Evolutionary conservation across 2,888 invertebrate genomes (phyloP).

Genomic region (Oligia fasciuncula): DNA sequence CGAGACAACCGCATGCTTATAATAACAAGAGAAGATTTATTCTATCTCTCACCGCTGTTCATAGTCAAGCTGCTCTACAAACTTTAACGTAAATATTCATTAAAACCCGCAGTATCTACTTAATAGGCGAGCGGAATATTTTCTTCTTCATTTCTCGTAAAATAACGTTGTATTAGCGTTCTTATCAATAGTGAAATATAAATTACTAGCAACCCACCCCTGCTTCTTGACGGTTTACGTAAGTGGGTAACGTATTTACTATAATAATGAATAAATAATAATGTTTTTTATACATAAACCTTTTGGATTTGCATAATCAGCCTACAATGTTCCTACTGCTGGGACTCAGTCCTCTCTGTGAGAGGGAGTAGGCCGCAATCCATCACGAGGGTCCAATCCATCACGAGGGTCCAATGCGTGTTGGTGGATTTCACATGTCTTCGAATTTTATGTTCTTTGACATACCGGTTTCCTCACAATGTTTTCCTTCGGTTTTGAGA

Average conservation of each 20-base stretch:
- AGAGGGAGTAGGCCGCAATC: background rate
- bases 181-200: slow-evolving; percentile 14
- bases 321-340: background rate
- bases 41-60: slow-evolving; percentile 9
- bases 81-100: slow-evolving; percentile 45
- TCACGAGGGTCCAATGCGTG: background rate
- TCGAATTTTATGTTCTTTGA: background rate
- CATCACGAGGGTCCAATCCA: background rate
- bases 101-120: slow-evolving; percentile 18
- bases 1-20: background rate
- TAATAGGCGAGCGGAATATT: slow-evolving; percentile 9
- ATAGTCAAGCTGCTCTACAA: slow-evolving; percentile 3
- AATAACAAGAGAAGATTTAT: slow-evolving; percentile 23
- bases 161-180: slow-evolving; percentile 17
- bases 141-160: slow-evolving; percentile 26
- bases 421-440: background rate
- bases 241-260: background rate
- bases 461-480: background rate
- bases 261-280: background rate
- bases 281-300: background rate
- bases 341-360: background rate
- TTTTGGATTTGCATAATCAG: background rate
- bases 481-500: background rate
- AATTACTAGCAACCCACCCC: too few species aligned
- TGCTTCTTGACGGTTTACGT: background rate